These are phyloP conservation scores for Polydrusus tereticollis DNA, from an alignment of 2,888 invertebrate species.

Conservation along the genomic window DNA sequence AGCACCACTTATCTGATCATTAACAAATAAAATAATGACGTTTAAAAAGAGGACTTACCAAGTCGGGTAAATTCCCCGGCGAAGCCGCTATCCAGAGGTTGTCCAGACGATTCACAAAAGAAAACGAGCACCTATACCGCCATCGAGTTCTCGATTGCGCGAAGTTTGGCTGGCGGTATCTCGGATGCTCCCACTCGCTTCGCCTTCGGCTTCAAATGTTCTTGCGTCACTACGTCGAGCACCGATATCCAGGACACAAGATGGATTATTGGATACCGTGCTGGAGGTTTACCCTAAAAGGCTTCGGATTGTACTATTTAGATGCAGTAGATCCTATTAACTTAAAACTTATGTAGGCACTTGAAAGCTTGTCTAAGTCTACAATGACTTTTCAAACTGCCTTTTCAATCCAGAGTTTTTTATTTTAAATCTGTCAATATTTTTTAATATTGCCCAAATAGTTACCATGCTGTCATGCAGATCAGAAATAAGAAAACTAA, in stretches of 20 bases:
- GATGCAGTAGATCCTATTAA: not conserved
- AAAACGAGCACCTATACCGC: slow-evolving; percentile 54
- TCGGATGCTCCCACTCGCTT: slow-evolving; percentile 52
- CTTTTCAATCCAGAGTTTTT: too few species aligned
- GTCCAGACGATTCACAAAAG: slow-evolving; percentile 27
- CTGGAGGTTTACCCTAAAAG: slow-evolving; percentile 10
- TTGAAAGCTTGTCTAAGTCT: too few species aligned
- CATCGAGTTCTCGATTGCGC: slow-evolving; percentile 59
- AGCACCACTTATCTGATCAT: not conserved
- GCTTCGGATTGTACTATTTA: not conserved
- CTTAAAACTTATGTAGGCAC: not conserved
- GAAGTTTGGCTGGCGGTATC: slow-evolving; percentile 50
- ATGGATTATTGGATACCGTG: slow-evolving; percentile 36
- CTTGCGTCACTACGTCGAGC: slow-evolving; percentile 56
- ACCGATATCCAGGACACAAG: slow-evolving; percentile 46
- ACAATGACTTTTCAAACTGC: too few species aligned
- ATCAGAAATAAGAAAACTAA: too few species aligned
- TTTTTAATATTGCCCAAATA: too few species aligned
- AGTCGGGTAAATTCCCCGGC: slow-evolving; percentile 9
- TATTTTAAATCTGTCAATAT: too few species aligned
- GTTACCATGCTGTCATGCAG: too few species aligned
- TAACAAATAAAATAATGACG: not conserved
- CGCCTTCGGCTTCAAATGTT: slow-evolving; percentile 54
- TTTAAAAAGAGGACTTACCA: slow-evolving; percentile 42
- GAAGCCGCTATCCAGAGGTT: slow-evolving; percentile 39